Evolutionary conservation across 2,113 vertebrate species (phyloP).

Genomic region (Puffinus mauretanicus): DNA sequence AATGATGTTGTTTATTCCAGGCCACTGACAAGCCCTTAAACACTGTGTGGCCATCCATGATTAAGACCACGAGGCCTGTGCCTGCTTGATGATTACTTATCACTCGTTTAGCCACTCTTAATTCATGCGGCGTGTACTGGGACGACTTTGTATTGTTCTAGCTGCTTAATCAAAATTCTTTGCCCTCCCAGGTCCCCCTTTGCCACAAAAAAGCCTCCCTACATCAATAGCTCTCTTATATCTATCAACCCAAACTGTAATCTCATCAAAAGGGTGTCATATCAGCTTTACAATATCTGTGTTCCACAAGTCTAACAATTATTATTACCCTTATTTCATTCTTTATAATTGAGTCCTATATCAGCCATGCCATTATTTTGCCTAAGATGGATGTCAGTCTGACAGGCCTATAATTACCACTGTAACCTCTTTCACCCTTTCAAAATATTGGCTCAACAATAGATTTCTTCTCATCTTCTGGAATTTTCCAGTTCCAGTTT

Average conservation of each 20-base stretch:
- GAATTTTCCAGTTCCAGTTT: not conserved
- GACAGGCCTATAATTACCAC: slow-evolving; percentile 14
- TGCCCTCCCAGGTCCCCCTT: not conserved
- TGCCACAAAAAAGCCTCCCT: not conserved
- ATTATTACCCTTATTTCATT: slow-evolving; percentile 23
- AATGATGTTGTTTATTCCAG: not conserved
- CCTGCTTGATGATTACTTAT: not conserved
- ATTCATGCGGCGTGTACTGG: not conserved
- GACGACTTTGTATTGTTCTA: not conserved
- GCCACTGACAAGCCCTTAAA: not conserved
- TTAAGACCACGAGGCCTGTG: not conserved
- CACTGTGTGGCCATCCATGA: not conserved
- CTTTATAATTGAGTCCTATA: not conserved
- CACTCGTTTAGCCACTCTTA: not conserved
- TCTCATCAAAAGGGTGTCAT: not conserved
- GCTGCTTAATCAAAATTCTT: not conserved
- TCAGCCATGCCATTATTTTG: slow-evolving; percentile 32
- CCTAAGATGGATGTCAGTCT: slow-evolving; percentile 10
- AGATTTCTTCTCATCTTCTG: not conserved
- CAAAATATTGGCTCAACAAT: not conserved
- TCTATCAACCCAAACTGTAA: not conserved
- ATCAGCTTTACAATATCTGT: not conserved
- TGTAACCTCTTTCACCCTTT: slow-evolving; percentile 6
- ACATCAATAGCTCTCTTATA: not conserved
- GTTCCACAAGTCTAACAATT: not conserved